A percentile compares a stretch with the other conserved stretches of the same genome.
phyloP scores from a whole-genome alignment of 53 echinoderm and acorn worm species.

The Echinarachnius parma region DNA sequence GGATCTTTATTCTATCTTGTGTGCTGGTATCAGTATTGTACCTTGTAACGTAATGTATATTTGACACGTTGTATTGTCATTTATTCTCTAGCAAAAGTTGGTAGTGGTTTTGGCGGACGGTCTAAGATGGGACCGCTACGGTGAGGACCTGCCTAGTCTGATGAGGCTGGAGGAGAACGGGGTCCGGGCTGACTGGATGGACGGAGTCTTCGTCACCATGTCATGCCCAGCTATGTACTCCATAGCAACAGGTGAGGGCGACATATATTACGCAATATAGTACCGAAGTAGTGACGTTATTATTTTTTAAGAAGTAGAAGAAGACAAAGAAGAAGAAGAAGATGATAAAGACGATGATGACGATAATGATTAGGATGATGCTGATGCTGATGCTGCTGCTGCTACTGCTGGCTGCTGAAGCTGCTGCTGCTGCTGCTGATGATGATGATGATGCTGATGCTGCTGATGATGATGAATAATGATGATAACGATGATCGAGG shows the following conservation, averaged over 20 bases:
- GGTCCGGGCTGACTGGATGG: constrained; percentile 48
- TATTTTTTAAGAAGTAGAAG: not conserved
- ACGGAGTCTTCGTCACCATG: constrained; percentile 38
- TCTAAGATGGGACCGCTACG: constrained; percentile 71
- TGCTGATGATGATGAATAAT: not conserved
- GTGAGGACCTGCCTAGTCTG: constrained; percentile 43
- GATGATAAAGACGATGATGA: too few species aligned
- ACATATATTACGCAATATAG: too few species aligned
- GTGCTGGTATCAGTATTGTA: too few species aligned
- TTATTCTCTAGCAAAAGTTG: constrained; percentile 37
- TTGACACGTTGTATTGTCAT: too few species aligned
- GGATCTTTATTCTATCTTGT: too few species aligned
- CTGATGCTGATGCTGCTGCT: too few species aligned
- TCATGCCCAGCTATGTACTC: constrained; percentile 48
- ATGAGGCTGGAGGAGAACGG: constrained; percentile 25
- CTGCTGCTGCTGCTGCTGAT: not conserved
- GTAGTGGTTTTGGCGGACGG: constrained; percentile 30
- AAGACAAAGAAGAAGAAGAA: too few species aligned
- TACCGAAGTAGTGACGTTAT: not conserved
- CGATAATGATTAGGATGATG: too few species aligned
- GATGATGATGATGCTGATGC: constrained; percentile 8
- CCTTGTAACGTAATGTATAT: too few species aligned
- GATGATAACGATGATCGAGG: not conserved
- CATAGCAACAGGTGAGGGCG: constrained; percentile 42
- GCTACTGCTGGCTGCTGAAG: not conserved